Percentiles rank a stretch among this genome's conserved stretches.
Conservation (phyloP, 1,140 invertebrate genomes). For the Diabrotica undecimpunctata region DNA sequence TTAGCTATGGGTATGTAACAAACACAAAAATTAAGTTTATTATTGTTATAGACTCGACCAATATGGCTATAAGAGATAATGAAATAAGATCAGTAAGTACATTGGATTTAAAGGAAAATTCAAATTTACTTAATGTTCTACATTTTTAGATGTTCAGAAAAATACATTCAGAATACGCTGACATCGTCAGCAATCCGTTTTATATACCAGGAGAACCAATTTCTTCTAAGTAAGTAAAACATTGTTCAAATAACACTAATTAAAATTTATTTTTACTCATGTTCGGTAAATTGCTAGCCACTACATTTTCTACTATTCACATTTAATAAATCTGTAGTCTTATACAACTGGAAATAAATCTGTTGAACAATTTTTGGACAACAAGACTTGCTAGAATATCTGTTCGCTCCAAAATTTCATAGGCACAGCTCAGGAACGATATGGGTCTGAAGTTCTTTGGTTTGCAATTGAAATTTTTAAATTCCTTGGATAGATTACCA, state of each 20-base stretch:
- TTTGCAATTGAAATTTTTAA: too few relatives aligned
- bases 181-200: conserved; percentile 93
- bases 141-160: conserved; percentile 78
- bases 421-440: too few relatives aligned
- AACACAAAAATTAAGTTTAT: conserved; percentile 96
- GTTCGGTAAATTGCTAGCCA: too few relatives aligned
- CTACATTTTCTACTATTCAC: too few relatives aligned
- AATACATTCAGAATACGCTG: conserved; percentile 85
- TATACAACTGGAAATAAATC: too few relatives aligned
- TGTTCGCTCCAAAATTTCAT: too few relatives aligned
- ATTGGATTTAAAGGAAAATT: conserved; percentile 6
- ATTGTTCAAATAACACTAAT: conserved; percentile 2
- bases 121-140: conserved; percentile 3
- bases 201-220: conserved; percentile 85
- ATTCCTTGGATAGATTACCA: too few relatives aligned
- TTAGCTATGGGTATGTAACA: conserved; percentile 95
- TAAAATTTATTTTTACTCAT: too few relatives aligned
- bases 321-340: too few relatives aligned
- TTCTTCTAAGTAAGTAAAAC: conserved; percentile 64
- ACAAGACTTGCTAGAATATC: too few relatives aligned
- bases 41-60: conserved; percentile 88
- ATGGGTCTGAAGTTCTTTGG: too few relatives aligned
- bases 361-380: too few relatives aligned
- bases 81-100: conserved; percentile 83
- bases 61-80: conserved; percentile 83